Evolutionary conservation across 2,888 invertebrate genomes (phyloP).

Genomic region (Coenonympha arcania): DNA sequence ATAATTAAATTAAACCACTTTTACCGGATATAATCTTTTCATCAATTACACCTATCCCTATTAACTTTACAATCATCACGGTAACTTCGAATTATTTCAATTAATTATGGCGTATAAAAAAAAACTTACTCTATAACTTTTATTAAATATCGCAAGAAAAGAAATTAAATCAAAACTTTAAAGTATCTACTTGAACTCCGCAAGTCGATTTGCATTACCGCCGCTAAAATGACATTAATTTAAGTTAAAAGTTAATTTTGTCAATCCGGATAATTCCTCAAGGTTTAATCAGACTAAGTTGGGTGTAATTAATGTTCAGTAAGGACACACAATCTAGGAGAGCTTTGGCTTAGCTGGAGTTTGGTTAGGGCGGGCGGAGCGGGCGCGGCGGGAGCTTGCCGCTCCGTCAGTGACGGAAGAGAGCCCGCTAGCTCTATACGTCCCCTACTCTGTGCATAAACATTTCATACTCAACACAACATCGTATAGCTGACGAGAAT

Average conservation of each 20-base stretch:
- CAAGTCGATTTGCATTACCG: slow-evolving; percentile 29
- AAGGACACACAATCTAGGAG: slow-evolving; percentile 72
- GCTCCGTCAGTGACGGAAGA: slow-evolving; percentile 51
- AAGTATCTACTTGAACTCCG: slow-evolving; percentile 22
- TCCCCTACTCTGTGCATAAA: slow-evolving; percentile 34
- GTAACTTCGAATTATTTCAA: not conserved
- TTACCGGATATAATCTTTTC: not conserved
- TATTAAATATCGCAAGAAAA: slow-evolving; percentile 5
- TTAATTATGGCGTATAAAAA: slow-evolving; percentile 6
- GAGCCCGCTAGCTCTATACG: slow-evolving; percentile 52
- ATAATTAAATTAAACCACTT: not conserved
- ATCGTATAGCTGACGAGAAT: slow-evolving; percentile 35
- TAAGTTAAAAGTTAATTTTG: slow-evolving; percentile 74
- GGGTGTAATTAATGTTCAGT: slow-evolving; percentile 73
- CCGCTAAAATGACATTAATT: slow-evolving; percentile 59
- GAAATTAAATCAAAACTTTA: slow-evolving; percentile 24
- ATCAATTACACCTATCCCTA: not conserved
- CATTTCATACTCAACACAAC: slow-evolving; percentile 49
- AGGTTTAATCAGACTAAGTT: slow-evolving; percentile 74
- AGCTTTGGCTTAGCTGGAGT: slow-evolving; percentile 66
- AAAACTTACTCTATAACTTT: slow-evolving; percentile 8
- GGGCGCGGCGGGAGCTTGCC: slow-evolving; percentile 31
- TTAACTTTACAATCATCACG: not conserved
- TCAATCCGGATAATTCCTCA: slow-evolving; percentile 74
- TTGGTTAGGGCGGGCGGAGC: slow-evolving; percentile 37